A percentile compares a stretch with the other conserved stretches of the same genome.
Evolutionary conservation across 2,113 vertebrate genomes (phyloP).

Genomic region (Synodontis membranacea): DNA sequence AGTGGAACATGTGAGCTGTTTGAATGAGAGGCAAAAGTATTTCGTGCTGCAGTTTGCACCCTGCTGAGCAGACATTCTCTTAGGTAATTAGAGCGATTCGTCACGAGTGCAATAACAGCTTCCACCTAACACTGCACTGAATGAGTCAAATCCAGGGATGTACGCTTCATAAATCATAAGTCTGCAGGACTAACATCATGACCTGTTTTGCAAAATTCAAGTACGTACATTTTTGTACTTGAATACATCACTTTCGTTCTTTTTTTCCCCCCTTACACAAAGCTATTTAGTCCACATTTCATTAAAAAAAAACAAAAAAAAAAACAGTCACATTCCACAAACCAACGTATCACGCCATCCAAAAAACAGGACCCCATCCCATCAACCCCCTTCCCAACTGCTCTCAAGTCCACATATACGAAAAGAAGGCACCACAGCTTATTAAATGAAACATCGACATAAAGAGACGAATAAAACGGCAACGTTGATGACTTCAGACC

Average conservation of each 20-base stretch:
- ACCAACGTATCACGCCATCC: conserved; percentile 32
- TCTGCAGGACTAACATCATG: conserved; percentile 56
- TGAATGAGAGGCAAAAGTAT: conserved; percentile 27
- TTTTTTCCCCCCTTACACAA: conserved; percentile 55
- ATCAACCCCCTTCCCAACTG: conserved; percentile 39
- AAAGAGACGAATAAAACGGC: conserved; percentile 49
- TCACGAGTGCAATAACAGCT: conserved; percentile 56
- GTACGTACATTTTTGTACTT: conserved; percentile 55
- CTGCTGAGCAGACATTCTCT: conserved; percentile 49
- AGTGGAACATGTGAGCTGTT: conserved; percentile 36
- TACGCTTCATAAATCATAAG: conserved; percentile 57
- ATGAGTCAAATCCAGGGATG: conserved; percentile 40
- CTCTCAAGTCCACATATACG: conserved; percentile 71
- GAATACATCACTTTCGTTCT: conserved; percentile 41
- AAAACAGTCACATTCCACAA: conserved; percentile 70
- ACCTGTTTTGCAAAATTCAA: conserved; percentile 54
- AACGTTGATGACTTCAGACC: conserved; percentile 29
- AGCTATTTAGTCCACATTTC: conserved; percentile 60
- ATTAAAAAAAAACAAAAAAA: conserved; percentile 49
- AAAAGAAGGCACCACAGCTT: conserved; percentile 83
- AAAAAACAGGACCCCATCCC: conserved; percentile 27
- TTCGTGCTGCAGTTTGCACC: conserved; percentile 50
- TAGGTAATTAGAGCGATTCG: conserved; percentile 47
- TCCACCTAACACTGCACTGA: conserved; percentile 56
- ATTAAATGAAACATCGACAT: conserved; percentile 68